phyloP scores from a whole-genome alignment of 1,140 invertebrate species.

The Helicoverpa armigera region DNA sequence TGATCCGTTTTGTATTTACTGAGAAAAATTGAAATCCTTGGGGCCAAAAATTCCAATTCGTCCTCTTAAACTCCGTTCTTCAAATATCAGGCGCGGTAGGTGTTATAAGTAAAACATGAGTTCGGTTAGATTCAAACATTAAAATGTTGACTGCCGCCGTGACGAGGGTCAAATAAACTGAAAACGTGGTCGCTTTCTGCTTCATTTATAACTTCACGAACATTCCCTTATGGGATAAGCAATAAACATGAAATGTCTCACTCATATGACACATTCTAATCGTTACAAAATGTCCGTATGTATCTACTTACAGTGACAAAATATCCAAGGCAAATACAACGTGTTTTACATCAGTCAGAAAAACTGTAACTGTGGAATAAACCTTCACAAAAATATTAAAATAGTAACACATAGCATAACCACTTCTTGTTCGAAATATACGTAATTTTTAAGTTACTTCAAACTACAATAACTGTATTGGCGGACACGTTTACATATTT shows the following conservation, averaged over 20 bases:
- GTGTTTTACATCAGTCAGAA: no score
- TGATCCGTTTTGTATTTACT: no score
- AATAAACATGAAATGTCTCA: constrained; percentile 34
- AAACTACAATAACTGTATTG: neutral
- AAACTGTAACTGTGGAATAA: neutral
- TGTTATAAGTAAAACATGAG: constrained; percentile 41
- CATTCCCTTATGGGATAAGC: constrained; percentile 29
- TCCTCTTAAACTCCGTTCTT: neutral
- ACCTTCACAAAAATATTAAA: no score
- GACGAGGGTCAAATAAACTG: constrained; percentile 48
- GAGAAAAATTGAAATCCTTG: no score
- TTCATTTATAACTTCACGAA: constrained; percentile 44
- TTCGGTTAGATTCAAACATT: constrained; percentile 47
- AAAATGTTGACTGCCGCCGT: constrained; percentile 42
- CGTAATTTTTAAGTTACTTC: neutral
- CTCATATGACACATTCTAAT: constrained; percentile 23
- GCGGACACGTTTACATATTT: constrained; percentile 45
- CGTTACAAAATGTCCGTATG: neutral
- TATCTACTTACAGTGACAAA: no score
- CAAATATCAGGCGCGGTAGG: constrained; percentile 35
- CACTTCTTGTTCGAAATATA: no score
- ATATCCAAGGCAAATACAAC: no score
- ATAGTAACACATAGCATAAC: no score
- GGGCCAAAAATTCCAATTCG: no score
- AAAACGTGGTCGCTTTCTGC: constrained; percentile 32